Percentiles rank a stretch among this genome's conserved stretches.
Evolutionary conservation across 2,888 invertebrate genomes (phyloP).

Genomic region (Aradus depressus): DNA sequence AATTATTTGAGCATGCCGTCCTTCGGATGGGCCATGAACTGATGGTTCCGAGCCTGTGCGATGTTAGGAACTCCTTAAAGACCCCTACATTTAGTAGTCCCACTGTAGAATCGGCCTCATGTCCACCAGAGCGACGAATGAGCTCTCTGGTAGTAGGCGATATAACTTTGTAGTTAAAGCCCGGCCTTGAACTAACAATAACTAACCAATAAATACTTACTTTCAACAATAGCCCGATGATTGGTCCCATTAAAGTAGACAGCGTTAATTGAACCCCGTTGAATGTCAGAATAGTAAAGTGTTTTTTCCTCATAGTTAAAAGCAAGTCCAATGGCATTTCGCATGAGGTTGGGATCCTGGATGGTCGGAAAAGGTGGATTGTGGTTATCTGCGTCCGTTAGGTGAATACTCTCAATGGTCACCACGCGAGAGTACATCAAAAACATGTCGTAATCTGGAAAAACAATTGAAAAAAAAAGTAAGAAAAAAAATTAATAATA

Average conservation of each 20-base stretch:
- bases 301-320: conserved; percentile 58
- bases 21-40: too few species aligned
- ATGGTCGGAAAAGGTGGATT: conserved; percentile 70
- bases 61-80: too few species aligned
- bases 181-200: too few species aligned
- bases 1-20: too few species aligned
- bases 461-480: not conserved
- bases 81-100: too few species aligned
- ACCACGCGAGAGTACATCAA: conserved; percentile 72
- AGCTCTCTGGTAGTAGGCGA: too few species aligned
- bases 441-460: conserved; percentile 53
- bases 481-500: too few species aligned
- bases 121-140: too few species aligned
- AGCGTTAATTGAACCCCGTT: conserved; percentile 69
- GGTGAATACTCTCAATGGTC: conserved; percentile 68
- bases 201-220: conserved; percentile 45
- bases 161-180: too few species aligned
- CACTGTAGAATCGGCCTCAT: too few species aligned
- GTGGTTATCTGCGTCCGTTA: conserved; percentile 52
- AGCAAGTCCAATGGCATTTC: conserved; percentile 78
- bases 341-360: conserved; percentile 57
- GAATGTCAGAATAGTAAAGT: conserved; percentile 82
- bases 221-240: conserved; percentile 54
- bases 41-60: too few species aligned
- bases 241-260: conserved; percentile 69